Percentiles rank a stretch among this genome's conserved stretches.
Conservation (phyloP, 1,140 invertebrate genomes). For the Cotesia chilonis region DNA sequence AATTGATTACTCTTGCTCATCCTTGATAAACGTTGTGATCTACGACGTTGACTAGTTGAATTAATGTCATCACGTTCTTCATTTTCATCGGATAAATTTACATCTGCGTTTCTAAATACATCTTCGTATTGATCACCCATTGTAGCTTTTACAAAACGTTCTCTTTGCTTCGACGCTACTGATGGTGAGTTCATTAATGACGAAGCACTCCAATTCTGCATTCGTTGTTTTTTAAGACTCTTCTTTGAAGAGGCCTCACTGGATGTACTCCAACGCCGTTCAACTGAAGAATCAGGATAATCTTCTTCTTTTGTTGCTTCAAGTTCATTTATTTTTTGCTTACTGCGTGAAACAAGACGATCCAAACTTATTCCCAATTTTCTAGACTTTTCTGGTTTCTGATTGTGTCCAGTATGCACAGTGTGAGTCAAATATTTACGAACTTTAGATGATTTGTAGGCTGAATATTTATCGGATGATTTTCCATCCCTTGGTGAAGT, state of each 20-base stretch:
- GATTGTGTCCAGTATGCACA: constrained; percentile 23
- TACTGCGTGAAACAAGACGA: constrained; percentile 54
- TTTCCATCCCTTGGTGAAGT: constrained; percentile 51
- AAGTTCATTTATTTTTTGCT: constrained; percentile 50
- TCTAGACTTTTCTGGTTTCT: constrained; percentile 58
- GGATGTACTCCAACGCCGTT: constrained; percentile 58
- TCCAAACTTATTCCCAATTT: constrained; percentile 59
- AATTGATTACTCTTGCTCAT: not conserved
- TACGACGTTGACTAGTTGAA: not conserved
- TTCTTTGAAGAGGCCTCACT: constrained; percentile 42
- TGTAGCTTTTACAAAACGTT: constrained; percentile 2
- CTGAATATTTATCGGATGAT: constrained; percentile 44
- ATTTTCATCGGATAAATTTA: constrained; percentile 59
- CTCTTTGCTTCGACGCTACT: constrained; percentile 12
- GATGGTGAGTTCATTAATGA: constrained; percentile 34
- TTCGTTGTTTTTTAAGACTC: constrained; percentile 46
- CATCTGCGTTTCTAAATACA: constrained; percentile 56
- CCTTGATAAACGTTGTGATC: constrained; percentile 7
- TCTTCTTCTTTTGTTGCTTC: constrained; percentile 40
- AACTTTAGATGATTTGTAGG: constrained; percentile 42
- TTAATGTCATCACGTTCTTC: constrained; percentile 35
- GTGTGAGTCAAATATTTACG: constrained; percentile 44
- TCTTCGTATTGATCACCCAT: constrained; percentile 43
- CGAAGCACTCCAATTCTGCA: constrained; percentile 44
- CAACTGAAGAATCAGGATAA: constrained; percentile 42